Base-by-base conservation (phyloP, 2,888 invertebrate species). In the Anarsia innoxiella region DNA sequence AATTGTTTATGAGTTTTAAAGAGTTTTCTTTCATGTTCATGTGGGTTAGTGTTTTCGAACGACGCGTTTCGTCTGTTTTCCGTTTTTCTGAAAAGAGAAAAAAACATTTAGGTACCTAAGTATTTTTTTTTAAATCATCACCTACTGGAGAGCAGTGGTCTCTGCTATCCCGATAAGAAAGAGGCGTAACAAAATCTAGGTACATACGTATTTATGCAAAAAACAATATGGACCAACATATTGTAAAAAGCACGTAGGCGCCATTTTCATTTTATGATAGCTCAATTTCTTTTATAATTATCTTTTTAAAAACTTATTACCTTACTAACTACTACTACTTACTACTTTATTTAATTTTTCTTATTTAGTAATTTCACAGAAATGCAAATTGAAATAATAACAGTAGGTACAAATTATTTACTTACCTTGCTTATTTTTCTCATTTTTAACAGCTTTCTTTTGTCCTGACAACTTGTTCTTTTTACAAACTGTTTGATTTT, bases 1-100 rank as follows among this genome's bases (percentile, higher is more conserved):
- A 74, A 32, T 74, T 62, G 11, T 56, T 42, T 8, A 72, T 43
- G 0, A 77, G 52, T 38, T 66, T 67, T 0, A 68, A 28, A 0
- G 74, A 62, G 46, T 74, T 70, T 13, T 64, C 56, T 11, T 47
- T 47, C 25, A 40, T 34, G 6, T 51, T 42, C 0, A 39, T 26
- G 13, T 54, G 49, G 0, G 39, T 12, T 40, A 48, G 45, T 0
- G 45, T 41, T 31, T 9, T 38, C 10, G 16, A 14, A 5, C 2
- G 15, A 6, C 23, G 14, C 5, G 5, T 15, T 12, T 1, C n/a
- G 11, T 2, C 3, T 37, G 10, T 12, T 36, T 33, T 23, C 2
- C 39, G 26, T 16, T 39, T 39, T 25, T 43, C 48, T 48, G 41
- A 29, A 37, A 34, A 32, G 23, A 30, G 6, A 34, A 23, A 16